Conservation (phyloP, 2,797 vertebrate genomes). For the Crossoptilon crossoptilon region DNA sequence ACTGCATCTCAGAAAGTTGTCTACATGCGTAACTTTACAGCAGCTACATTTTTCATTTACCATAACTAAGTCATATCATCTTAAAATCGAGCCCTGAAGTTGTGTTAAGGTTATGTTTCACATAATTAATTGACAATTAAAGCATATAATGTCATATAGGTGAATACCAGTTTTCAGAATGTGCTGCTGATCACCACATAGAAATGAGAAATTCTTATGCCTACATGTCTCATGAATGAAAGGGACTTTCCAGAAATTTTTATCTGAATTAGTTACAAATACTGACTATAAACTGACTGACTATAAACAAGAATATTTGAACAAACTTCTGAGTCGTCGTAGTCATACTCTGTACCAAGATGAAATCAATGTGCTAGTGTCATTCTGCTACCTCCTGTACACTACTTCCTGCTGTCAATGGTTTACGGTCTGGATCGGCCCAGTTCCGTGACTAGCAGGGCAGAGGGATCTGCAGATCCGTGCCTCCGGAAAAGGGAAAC, state of each 20-base stretch:
- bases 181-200: background rate
- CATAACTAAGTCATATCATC: background rate
- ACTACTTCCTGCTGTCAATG: background rate
- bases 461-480: too few relatives aligned
- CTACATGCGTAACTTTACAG: background rate
- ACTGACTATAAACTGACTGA: background rate
- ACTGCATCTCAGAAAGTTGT: background rate
- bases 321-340: background rate
- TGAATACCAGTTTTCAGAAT: background rate
- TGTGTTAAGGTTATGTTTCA: background rate
- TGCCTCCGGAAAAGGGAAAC: too few relatives aligned
- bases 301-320: background rate
- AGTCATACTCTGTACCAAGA: background rate
- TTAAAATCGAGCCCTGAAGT: background rate
- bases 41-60: background rate
- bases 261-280: background rate
- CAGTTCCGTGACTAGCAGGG: too few relatives aligned
- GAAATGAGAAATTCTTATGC: background rate
- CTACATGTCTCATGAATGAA: background rate
- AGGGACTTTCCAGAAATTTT: background rate
- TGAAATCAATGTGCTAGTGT: background rate
- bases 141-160: background rate
- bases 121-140: background rate
- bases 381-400: background rate
- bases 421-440: too few relatives aligned